phyloP scores from a whole-genome alignment of 2,888 invertebrate species.

The Heterodera filipjevi region DNA sequence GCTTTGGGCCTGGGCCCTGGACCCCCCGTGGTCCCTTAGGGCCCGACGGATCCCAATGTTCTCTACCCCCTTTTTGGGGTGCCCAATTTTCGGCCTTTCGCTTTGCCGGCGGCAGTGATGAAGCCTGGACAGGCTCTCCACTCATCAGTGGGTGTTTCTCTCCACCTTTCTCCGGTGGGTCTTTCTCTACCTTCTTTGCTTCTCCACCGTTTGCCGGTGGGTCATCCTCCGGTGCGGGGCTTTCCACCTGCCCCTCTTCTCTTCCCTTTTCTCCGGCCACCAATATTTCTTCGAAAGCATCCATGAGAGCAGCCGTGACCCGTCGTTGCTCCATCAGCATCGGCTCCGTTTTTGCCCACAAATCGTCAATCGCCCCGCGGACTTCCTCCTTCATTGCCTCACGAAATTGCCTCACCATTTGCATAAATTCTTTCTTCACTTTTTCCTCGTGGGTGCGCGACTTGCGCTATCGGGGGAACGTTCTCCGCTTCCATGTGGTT shows the following conservation, averaged over 20 bases:
- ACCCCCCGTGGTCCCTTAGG: neutral
- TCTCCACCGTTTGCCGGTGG: neutral
- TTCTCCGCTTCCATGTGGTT: too few relatives aligned
- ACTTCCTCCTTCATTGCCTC: neutral
- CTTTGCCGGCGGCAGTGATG: too few relatives aligned
- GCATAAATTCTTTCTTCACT: neutral
- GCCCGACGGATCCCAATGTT: neutral
- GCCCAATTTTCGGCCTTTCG: neutral
- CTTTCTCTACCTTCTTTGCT: too few relatives aligned
- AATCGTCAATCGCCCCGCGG: neutral
- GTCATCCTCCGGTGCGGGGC: neutral
- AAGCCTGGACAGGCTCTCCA: too few relatives aligned
- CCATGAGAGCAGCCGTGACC: neutral
- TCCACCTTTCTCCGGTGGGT: neutral
- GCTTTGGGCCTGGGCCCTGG: neutral
- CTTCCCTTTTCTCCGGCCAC: neutral
- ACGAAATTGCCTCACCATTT: neutral
- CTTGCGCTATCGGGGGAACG: too few relatives aligned
- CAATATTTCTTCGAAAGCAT: neutral
- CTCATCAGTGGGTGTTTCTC: too few relatives aligned
- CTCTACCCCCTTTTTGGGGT: neutral
- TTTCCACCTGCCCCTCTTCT: neutral
- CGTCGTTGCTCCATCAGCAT: neutral
- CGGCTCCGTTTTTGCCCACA: neutral
- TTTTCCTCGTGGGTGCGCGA: neutral